Percentiles rank a stretch among this genome's conserved stretches.
phyloP scores from a whole-genome alignment of 1,140 invertebrate genomes.

The Ceratina calcarata region DNA sequence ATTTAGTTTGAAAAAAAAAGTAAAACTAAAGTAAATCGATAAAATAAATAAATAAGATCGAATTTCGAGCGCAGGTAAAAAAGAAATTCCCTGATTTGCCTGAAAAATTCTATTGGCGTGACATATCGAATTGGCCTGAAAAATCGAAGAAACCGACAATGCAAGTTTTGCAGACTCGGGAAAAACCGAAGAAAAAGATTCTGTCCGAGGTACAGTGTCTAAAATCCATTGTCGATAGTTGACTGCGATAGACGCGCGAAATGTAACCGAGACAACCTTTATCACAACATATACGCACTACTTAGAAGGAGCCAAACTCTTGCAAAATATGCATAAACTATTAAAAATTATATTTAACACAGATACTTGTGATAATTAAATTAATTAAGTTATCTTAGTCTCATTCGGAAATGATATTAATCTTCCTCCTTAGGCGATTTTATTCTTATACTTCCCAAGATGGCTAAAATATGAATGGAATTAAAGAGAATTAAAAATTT shows the following conservation, averaged over 20 bases:
- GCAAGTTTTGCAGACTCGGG: slow-evolving; percentile 59
- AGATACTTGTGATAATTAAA: not conserved
- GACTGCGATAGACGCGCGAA: not conserved
- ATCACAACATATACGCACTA: not conserved
- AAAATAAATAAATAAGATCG: slow-evolving; percentile 25
- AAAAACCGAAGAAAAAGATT: slow-evolving; percentile 64
- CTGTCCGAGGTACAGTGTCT: slow-evolving; percentile 59
- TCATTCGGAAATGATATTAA: not conserved
- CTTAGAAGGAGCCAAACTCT: not conserved
- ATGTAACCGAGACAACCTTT: slow-evolving; percentile 20
- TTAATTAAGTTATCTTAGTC: not conserved
- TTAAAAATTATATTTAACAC: too few species aligned
- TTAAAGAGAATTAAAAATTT: not conserved
- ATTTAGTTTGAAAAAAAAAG: not conserved
- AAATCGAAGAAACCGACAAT: slow-evolving; percentile 67
- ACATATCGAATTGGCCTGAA: slow-evolving; percentile 64
- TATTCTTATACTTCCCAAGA: not conserved
- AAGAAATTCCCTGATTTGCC: slow-evolving; percentile 26
- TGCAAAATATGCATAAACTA: too few species aligned
- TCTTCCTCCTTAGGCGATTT: not conserved
- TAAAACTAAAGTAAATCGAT: too few species aligned
- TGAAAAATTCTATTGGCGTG: too few species aligned
- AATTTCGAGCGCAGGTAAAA: slow-evolving; percentile 71
- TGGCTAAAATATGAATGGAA: not conserved
- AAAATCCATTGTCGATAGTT: slow-evolving; percentile 11